phyloP scores from a whole-genome alignment of 92 coral and sea anemone genomes.

The Desmophyllum pertusum region DNA sequence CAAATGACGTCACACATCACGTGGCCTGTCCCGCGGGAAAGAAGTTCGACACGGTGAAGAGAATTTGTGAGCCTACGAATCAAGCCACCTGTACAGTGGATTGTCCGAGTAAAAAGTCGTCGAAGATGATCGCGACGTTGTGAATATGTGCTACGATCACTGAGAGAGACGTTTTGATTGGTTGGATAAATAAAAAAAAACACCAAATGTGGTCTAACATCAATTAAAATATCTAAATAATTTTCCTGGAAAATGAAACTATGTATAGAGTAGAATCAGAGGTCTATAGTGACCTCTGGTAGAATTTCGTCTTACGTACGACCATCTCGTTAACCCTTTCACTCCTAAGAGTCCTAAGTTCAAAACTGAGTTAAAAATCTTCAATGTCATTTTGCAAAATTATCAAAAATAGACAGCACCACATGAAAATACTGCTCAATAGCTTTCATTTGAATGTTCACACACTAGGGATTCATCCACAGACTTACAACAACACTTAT shows the following conservation, averaged over 20 bases:
- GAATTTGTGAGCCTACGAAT: conserved; percentile 34
- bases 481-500: no score
- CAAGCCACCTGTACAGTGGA: conserved; percentile 8
- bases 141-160: neutral
- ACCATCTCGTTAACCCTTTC: no score
- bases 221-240: no score
- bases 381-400: no score
- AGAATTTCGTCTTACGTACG: no score
- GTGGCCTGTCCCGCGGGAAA: conserved; percentile 54
- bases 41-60: conserved; percentile 41
- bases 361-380: no score
- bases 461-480: no score
- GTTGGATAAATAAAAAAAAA: neutral
- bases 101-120: neutral
- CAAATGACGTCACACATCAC: conserved; percentile 53
- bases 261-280: neutral
- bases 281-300: no score
- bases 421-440: no score
- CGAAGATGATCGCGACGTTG: neutral
- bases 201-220: neutral
- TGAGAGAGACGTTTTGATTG: neutral
- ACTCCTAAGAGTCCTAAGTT: no score
- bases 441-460: no score
- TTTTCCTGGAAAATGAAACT: neutral
- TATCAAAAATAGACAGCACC: no score